Evolutionary conservation across 2,797 vertebrate genomes (phyloP), one percentile per base, ranked within the genome.

Genomic region (Coracias cyanogaster): DNA sequence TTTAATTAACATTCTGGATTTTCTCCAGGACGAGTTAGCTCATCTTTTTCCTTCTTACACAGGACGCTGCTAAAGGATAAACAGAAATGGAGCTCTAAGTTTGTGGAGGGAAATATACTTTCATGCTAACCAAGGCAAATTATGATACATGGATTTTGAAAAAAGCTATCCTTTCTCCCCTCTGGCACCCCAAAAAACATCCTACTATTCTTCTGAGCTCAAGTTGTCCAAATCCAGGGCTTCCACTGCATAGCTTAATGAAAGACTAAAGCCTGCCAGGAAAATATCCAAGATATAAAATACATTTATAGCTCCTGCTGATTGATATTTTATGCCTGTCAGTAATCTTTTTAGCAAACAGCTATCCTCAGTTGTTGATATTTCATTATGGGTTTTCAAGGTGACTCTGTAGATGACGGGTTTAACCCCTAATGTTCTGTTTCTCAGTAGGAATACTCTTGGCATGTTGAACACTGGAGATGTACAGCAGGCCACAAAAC

Each of bases 1-100:
- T 60, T 92, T 91, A 86, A 94, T 94, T 87, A 94, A 86, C 41
- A 86, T 67, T 52, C 45, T 91, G 82, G 83, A 87, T 91, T 77
- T 91, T 88, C 45, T 93, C 91, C 94, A 95, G 37, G 35, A 83
- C 72, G 22, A 82, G 22, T 83, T 89, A 67, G 46, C 29, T 92
- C 58, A 66, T 81, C 52, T 71, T 85, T 35, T 73, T 77, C 78
- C 57, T 55, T 80, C 26, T 83, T 81, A 41, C 14, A 60, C 20
- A 67, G 45, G 20, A 52, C 52, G 52, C 10, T 49, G 35, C 25
- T 57, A 46, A 81, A 81, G 37, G 74, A 70, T 31, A 80, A 80
- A 71, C 46, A 85, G 54, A 67, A 92, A 41, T 5, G n/a, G 7
- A 90, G 11, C 10, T 54, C 51, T 67, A 16, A 1, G 3, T 78